Evolutionary conservation across 37 sponge, comb jelly and placozoan species (phyloP).

Genomic region (Corticium candelabrum): DNA sequence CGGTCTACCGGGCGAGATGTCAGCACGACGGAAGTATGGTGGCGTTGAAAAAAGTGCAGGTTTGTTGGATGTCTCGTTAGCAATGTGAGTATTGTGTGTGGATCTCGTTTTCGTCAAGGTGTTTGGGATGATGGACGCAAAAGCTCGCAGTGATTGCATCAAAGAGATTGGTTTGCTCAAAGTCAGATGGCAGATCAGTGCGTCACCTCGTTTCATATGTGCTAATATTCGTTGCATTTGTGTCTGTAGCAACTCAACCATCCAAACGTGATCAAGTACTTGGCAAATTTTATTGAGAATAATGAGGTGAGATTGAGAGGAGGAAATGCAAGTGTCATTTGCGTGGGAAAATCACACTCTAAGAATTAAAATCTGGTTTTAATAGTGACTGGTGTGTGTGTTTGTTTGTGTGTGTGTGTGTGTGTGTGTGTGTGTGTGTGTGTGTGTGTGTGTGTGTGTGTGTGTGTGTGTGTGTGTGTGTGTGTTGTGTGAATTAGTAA

Average conservation of each 20-base stretch:
- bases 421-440: constrained; percentile 5
- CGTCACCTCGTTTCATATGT: neutral
- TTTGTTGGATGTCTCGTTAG: neutral
- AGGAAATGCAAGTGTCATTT: neutral
- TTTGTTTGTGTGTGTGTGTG: constrained; percentile 2
- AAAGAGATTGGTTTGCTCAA: constrained; percentile 97
- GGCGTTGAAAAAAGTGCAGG: constrained; percentile 98
- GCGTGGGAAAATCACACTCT: neutral
- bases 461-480: no score
- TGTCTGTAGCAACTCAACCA: constrained; percentile 77
- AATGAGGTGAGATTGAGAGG: constrained; percentile 70
- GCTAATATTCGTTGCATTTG: neutral
- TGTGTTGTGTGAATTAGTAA: no score
- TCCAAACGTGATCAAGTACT: constrained; percentile 91
- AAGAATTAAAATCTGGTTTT: neutral
- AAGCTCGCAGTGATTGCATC: constrained; percentile 97
- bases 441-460: constrained; percentile 5
- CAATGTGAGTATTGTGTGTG: neutral
- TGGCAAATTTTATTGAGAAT: constrained; percentile 93
- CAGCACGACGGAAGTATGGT: constrained; percentile 52
- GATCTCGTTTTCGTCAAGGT: constrained; percentile 39
- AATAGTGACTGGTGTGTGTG: neutral
- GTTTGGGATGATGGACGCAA: constrained; percentile 98
- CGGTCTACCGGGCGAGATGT: constrained; percentile 76
- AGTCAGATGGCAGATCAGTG: constrained; percentile 18